Evolutionary conservation across 2,113 vertebrate species (phyloP), one percentile per base, ranked within the genome.

Genomic region (Dinomys branickii): DNA sequence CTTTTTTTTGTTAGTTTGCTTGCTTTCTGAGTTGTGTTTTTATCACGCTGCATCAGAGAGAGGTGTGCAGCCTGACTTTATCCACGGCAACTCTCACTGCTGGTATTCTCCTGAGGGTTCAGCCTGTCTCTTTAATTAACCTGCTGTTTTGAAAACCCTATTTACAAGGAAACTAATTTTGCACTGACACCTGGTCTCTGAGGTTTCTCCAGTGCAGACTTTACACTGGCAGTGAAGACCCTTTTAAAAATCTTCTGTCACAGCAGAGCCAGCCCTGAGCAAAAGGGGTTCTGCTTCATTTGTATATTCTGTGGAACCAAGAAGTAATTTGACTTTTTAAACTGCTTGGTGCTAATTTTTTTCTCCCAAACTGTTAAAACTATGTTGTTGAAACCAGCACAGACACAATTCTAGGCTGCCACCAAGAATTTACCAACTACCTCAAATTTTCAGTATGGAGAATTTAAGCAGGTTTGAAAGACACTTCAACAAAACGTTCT

Each of bases 1-100:
- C 19, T 88, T 71, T 2, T 56, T 47, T 85, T 12, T 33, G n/a
- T 3, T 83, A 2, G 91, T 63, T 35, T 52, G 47, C 63, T 96
- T 52, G 71, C 73, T 92, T 92, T 54, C 11, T 56, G 28, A 44
- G 89, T 94, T 61, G 30, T 91, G 69, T 90, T 97, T 95, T 97
- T 93, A 91, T 91, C 61, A n/a, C 61, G n/a, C 41, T 77, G 30
- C 30, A 33, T 58, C 52, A 52, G 88, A 95, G 58, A 28, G 63
- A 85, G n/a, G 56, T 85, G 35, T 85, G 22, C 35, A 7, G 61
- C 59, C 63, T 1, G 0, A 28, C 75, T 89, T 59, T 96, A 58
- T 44, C 94, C 82, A 75, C 71, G 63, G 91, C 81, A 96, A 82
- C n/a, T 17, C 26, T 44, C 54, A 22, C 73, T 12, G 38, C 94